Evolutionary conservation across 2,113 vertebrate species (phyloP), one percentile per base, ranked within the genome.

Genomic region (Panthera leo): DNA sequence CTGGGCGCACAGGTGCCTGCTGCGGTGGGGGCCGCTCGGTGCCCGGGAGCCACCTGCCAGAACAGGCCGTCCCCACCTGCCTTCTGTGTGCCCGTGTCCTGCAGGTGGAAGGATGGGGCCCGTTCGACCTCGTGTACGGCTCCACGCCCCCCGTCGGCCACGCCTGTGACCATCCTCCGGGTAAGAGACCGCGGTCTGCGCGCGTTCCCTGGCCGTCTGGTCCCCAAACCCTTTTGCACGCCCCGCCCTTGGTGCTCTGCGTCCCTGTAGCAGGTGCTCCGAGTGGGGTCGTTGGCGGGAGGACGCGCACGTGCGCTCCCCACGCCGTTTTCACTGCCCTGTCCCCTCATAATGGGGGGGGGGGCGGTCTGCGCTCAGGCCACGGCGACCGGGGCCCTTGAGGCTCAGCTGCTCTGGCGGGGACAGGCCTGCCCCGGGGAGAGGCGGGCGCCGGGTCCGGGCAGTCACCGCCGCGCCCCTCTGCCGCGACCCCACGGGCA

Each of bases 71-170:
- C 45, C 51, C 1, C 21, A 3, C 2, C 11, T 0, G 21, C 25
- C 25, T 15, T 13, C 67, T 36, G 15, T 18, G 15, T 42, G 5
- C 39, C 27, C 15, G 2, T 95, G 29, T 96, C 84, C 31, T 53
- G 25, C 85, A 98, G 98, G 98, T 98, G 85, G 95, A 97, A 21
- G 79, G 71, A 0, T 98, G 97, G 98, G 98, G 97, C 7, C 98
- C 98, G 0, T 98, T 98, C 8, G 96, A 98, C 93, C 96, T 98
- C 0, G 16, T 98, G 80, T 98, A 91, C 0, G 98, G 98, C 29
- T 95, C 97, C 0, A 98, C 98, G 0, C 98, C 97, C 0, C 12
- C 95, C 1, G 14, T 36, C 0, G 87, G 95, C 80, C 68, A 86
- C 0, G 3, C 95, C 73, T 63, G 80, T 0, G 15, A 76, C 45